A percentile compares a stretch with the other conserved stretches of the same genome.
These are phyloP conservation scores for Thumatha senex DNA, from an alignment of 2,888 invertebrate genomes.

Conservation along the genomic window DNA sequence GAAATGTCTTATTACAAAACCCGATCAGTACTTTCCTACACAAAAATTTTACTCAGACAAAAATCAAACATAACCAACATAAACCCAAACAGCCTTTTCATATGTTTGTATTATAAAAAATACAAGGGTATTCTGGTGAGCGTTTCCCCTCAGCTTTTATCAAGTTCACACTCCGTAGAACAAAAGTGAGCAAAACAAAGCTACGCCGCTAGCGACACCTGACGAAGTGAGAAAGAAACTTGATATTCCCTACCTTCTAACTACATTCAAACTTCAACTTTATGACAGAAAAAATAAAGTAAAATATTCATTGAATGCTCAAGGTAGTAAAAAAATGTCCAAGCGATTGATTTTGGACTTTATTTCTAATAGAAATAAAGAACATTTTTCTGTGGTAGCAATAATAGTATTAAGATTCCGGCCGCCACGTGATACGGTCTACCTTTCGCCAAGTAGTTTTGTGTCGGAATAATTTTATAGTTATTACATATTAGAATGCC, in stretches of 20 bases:
- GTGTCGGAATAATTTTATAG: slow-evolving; percentile 81
- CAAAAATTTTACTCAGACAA: slow-evolving; percentile 44
- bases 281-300: slow-evolving; percentile 9
- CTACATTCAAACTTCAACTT: slow-evolving; percentile 35
- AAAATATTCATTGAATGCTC: slow-evolving; percentile 16
- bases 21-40: slow-evolving; percentile 17
- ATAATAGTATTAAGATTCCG: slow-evolving; percentile 67
- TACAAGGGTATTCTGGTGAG: slow-evolving; percentile 60
- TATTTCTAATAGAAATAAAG: slow-evolving; percentile 41
- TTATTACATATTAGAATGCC: slow-evolving; percentile 77
- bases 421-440: slow-evolving; percentile 73
- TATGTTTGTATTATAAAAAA: slow-evolving; percentile 43
- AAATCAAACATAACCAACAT: slow-evolving; percentile 38
- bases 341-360: slow-evolving; percentile 31
- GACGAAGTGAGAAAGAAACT: slow-evolving; percentile 80
- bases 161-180: slow-evolving; percentile 77
- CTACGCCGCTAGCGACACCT: slow-evolving; percentile 78
- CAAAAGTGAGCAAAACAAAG: slow-evolving; percentile 77
- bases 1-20: slow-evolving; percentile 6
- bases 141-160: slow-evolving; percentile 72
- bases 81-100: slow-evolving; percentile 54
- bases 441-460: slow-evolving; percentile 78
- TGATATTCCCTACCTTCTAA: slow-evolving; percentile 55
- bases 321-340: slow-evolving; percentile 12
- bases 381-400: slow-evolving; percentile 33